Percentiles rank a stretch among this genome's conserved stretches.
phyloP scores from a whole-genome alignment of 1,140 invertebrate species.

The Panagrolaimus sp. region DNA sequence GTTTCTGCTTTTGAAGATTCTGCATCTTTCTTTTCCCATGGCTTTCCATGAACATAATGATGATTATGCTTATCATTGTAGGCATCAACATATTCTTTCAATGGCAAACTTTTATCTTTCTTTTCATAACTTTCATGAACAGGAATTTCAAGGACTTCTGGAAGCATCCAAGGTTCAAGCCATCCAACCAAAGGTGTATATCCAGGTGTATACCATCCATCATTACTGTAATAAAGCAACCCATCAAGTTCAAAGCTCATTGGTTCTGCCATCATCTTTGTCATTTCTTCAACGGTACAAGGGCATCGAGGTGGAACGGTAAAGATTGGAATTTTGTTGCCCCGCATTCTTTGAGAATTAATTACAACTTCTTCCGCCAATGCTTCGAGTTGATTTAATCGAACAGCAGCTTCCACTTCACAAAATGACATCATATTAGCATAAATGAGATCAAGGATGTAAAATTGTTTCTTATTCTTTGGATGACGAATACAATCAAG shows the following conservation, averaged over 20 bases:
- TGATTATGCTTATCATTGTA: conserved; percentile 16
- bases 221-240: neutral
- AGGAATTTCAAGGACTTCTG: neutral
- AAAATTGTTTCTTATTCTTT: neutral
- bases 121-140: neutral
- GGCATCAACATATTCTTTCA: neutral
- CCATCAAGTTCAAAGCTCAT: neutral
- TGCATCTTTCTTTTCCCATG: neutral
- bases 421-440: neutral
- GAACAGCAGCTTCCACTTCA: conserved; percentile 7
- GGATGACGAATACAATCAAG: neutral
- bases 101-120: neutral
- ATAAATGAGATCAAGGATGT: conserved; percentile 9
- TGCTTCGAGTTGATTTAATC: neutral
- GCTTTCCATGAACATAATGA: neutral
- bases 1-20: too few species aligned
- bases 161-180: conserved; percentile 13
- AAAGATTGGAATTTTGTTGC: neutral
- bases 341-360: neutral
- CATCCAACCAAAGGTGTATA: conserved; percentile 12
- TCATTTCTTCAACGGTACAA: neutral
- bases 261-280: neutral
- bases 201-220: neutral
- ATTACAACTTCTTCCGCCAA: neutral
- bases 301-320: neutral